These are phyloP conservation scores for Pogona vitticeps DNA, from an alignment of 2,113 vertebrate species.

Conservation along the genomic window DNA sequence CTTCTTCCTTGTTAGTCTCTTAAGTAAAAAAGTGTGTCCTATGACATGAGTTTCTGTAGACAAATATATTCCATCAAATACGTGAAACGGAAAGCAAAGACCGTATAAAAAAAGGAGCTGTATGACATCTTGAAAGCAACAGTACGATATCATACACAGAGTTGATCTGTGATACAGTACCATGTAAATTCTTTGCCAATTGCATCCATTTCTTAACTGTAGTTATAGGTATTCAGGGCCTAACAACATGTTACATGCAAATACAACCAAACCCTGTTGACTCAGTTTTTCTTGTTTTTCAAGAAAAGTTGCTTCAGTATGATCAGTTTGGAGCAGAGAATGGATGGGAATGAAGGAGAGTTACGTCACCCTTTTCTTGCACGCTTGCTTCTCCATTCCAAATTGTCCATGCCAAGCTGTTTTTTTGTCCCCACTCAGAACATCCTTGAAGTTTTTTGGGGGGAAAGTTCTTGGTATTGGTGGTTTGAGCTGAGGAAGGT, in stretches of 20 bases:
- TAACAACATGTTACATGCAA: too few relatives aligned
- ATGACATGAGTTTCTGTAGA: neutral
- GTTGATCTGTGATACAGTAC: neutral
- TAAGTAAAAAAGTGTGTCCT: neutral
- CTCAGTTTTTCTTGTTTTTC: too few relatives aligned
- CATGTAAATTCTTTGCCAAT: too few relatives aligned
- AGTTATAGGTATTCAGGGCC: too few relatives aligned
- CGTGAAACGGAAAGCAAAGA: neutral
- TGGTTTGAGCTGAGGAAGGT: too few relatives aligned
- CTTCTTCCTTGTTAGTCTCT: neutral
- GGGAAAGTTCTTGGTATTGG: too few relatives aligned
- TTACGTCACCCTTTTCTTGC: neutral
- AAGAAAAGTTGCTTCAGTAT: too few relatives aligned
- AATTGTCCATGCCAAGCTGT: neutral
- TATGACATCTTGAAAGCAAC: neutral
- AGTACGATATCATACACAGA: neutral
- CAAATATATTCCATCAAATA: neutral
- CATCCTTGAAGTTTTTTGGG: neutral
- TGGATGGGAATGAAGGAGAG: neutral
- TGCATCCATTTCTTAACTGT: too few relatives aligned
- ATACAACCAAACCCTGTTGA: too few relatives aligned
- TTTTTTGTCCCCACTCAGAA: too few relatives aligned
- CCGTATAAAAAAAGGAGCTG: neutral
- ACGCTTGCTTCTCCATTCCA: neutral
- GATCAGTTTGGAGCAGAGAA: neutral